Percentiles rank a stretch among this genome's conserved stretches.
These are phyloP conservation scores for Arge pagana DNA, from an alignment of 2,888 invertebrate genomes.

Conservation along the genomic window DNA sequence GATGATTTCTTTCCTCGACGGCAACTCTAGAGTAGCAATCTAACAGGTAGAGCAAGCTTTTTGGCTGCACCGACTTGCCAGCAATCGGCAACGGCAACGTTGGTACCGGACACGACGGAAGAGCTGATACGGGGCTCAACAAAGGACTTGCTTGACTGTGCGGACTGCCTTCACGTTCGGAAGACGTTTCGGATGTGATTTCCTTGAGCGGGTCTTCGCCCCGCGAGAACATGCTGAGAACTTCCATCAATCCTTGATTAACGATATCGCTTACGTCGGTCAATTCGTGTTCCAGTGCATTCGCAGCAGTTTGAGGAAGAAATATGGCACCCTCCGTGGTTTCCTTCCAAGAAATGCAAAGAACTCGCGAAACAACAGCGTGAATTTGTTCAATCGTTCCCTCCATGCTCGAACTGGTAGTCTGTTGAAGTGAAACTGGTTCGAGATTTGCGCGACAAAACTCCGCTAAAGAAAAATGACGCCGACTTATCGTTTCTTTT, in stretches of 20 bases:
- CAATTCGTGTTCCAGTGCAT: constrained; percentile 32
- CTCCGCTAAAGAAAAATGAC: neutral
- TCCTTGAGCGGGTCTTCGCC: constrained; percentile 65
- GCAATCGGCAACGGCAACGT: constrained; percentile 52
- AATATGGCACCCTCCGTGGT: constrained; percentile 57
- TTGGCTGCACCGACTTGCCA: constrained; percentile 54
- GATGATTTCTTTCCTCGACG: constrained; percentile 74
- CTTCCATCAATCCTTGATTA: constrained; percentile 69
- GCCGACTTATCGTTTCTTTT: too few species aligned
- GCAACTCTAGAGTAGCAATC: constrained; percentile 74
- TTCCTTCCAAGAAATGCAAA: constrained; percentile 72
- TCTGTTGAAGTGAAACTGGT: constrained; percentile 37
- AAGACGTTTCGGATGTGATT: constrained; percentile 55
- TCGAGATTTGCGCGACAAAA: neutral
- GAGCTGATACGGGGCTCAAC: constrained; percentile 53
- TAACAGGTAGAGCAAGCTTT: constrained; percentile 61
- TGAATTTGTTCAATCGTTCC: constrained; percentile 69
- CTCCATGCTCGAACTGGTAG: constrained; percentile 60
- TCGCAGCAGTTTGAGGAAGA: constrained; percentile 58
- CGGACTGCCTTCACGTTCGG: constrained; percentile 55
- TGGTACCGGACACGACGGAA: constrained; percentile 57
- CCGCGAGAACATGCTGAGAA: constrained; percentile 64
- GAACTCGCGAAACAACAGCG: constrained; percentile 68
- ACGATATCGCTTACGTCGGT: constrained; percentile 44
- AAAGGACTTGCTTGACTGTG: constrained; percentile 58